Conservation (phyloP, 2,113 vertebrate species). For the Amia ocellicauda region DNA sequence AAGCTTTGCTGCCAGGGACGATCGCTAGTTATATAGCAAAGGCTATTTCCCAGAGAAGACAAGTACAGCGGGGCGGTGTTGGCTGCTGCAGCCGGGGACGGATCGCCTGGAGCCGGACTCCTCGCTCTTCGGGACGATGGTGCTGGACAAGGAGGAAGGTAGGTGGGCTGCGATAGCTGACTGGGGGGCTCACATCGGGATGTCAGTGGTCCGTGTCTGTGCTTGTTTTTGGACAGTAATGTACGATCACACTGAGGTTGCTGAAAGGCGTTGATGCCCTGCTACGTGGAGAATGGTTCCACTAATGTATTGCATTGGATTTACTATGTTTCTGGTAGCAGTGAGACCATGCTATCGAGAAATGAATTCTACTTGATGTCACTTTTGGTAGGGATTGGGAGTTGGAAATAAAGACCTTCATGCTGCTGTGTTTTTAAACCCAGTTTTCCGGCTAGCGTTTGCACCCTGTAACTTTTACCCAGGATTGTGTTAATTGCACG, state of each 20-base stretch:
- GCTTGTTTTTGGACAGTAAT: not conserved
- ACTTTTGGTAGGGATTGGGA: too few relatives aligned
- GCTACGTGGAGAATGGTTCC: not conserved
- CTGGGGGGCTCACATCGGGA: constrained; percentile 28
- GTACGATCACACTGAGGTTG: not conserved
- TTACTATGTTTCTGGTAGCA: too few relatives aligned
- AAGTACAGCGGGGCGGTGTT: constrained; percentile 48
- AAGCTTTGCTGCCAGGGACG: constrained; percentile 45
- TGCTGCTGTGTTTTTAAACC: too few relatives aligned
- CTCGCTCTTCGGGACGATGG: constrained; percentile 91
- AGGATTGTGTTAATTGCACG: too few relatives aligned
- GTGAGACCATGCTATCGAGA: too few relatives aligned
- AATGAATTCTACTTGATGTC: too few relatives aligned
- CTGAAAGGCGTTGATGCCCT: not conserved
- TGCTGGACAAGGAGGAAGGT: constrained; percentile 99
- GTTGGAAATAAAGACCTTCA: too few relatives aligned
- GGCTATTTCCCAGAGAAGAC: constrained; percentile 45
- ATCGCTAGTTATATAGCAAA: constrained; percentile 50
- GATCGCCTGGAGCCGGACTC: constrained; percentile 82
- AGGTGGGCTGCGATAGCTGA: constrained; percentile 63
- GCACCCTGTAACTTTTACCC: too few relatives aligned
- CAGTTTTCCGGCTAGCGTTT: too few relatives aligned
- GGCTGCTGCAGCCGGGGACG: constrained; percentile 82
- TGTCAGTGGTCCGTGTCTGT: constrained; percentile 12
- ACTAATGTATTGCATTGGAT: not conserved